A percentile compares a stretch with the other conserved stretches of the same genome.
These are phyloP conservation scores for Phacellophora camtschatica DNA, from an alignment of 30 jellyfish, hydroid and myxozoan genomes.

Conservation along the genomic window DNA sequence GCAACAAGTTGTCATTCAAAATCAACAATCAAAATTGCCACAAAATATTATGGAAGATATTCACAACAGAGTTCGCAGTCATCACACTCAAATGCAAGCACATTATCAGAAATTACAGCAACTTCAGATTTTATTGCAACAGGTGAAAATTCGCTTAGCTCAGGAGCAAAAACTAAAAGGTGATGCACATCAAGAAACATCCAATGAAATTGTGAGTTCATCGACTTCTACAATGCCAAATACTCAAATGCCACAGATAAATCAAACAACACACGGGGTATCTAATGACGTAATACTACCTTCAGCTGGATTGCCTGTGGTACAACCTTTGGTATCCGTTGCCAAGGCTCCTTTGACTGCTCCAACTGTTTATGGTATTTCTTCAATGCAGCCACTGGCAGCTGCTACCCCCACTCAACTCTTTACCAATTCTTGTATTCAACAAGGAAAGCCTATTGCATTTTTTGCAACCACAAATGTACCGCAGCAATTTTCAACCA, in stretches of 20 bases:
- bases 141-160: conserved; percentile 63
- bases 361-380: not conserved
- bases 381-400: not conserved
- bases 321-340: not conserved
- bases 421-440: not conserved
- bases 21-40: conserved; percentile 78
- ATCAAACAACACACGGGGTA: not conserved
- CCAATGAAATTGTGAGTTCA: not conserved
- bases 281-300: not conserved
- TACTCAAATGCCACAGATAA: not conserved
- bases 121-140: conserved; percentile 80
- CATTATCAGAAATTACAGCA: conserved; percentile 92
- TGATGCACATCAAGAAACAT: not conserved
- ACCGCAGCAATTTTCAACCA: not conserved
- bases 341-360: not conserved
- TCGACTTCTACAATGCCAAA: not conserved
- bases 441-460: not conserved
- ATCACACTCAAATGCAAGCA: conserved; percentile 89
- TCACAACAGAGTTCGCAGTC: conserved; percentile 78
- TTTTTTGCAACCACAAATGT: not conserved
- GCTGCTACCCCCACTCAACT: not conserved
- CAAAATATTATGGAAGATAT: conserved; percentile 79
- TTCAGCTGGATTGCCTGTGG: not conserved
- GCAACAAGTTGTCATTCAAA: conserved; percentile 76
- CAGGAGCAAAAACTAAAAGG: conserved; percentile 59